Base-by-base conservation (phyloP, 1,140 invertebrate genomes). In the Dolichoris vasculosae region DNA sequence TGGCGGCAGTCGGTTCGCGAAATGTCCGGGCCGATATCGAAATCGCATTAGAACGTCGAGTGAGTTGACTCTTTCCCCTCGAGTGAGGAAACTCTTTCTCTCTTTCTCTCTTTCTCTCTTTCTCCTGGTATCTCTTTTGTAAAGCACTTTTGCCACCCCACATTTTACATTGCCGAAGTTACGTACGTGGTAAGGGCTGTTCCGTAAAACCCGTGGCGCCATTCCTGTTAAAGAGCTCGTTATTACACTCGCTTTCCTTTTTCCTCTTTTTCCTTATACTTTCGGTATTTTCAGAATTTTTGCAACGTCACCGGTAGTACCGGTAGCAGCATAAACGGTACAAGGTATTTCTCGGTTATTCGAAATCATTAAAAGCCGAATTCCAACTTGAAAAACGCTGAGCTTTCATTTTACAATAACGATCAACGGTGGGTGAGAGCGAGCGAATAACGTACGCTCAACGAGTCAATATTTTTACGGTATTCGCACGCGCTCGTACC, bases 11-110 rank as follows among this genome's bases (percentile, higher is more conserved):
- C 89, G 86, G 87, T 86, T 89, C 89, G 88, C 87, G 87, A 90
- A 89, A 89, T 88, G 90, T 89, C 88, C 89, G 87, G 87, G 82
- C 84, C 89, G 89, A 91, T 92, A 90, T 90, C 89, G 90, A 89
- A 90, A 90, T 90, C 89, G 88, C 90, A 90, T 90, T 90, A 90
- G 90, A 87, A 89, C 86, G 85, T 86, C 73, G 67, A 75, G 48
- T 67, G 82, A 75, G 38, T 63, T 81, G 26, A 13, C 26, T 59
- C 40, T 59, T 32, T 20, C 51, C 15, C 51, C 48, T n/a, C n/a
- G n/a, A n/a, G n/a, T n/a, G n/a, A n/a, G n/a, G n/a, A n/a, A n/a
- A 32, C 51, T 78, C 32, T 26, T 43, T 78, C 51, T 78, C 76
- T 35, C 59, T 64, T 26, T 64, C 15, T 76, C 75, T 76, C n/a